A percentile compares a stretch with the other conserved stretches of the same genome.
Conservation (phyloP, 2,888 invertebrate species). For the Harmothoe impar region DNA sequence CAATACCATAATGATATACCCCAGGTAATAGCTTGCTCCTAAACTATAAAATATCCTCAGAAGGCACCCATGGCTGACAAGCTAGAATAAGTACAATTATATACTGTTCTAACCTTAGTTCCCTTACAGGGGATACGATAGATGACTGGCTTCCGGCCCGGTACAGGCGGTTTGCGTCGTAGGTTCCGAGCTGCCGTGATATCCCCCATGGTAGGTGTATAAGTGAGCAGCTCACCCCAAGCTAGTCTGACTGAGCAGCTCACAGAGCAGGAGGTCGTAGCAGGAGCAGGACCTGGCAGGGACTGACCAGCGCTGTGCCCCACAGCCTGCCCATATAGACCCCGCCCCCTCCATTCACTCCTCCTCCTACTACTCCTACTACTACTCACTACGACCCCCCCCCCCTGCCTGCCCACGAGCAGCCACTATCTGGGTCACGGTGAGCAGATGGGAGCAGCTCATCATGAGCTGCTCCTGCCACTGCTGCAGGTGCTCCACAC, state of each 20-base stretch:
- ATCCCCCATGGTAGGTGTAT: not conserved
- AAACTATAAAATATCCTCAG: no score
- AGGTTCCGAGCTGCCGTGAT: not conserved
- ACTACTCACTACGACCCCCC: no score
- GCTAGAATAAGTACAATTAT: no score
- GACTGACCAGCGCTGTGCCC: not conserved
- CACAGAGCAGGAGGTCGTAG: not conserved
- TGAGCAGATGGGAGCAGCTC: not conserved
- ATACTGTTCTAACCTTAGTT: no score
- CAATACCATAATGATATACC: no score
- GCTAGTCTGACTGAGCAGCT: not conserved
- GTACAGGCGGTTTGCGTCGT: not conserved
- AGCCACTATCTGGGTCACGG: not conserved
- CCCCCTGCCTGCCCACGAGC: not conserved
- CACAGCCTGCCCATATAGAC: constrained; percentile 22
- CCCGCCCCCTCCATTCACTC: not conserved
- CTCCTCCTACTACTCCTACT: not conserved
- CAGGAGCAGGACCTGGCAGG: not conserved
- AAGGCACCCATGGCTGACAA: no score
- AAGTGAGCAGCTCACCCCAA: not conserved
- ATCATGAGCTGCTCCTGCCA: not conserved
- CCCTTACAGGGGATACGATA: no score
- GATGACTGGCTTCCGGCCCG: no score
- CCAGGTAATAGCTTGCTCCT: no score
- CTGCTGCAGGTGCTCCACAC: no score